Evolutionary conservation across 2,113 vertebrate genomes (phyloP).

Genomic region (Nothoprocta pentlandii): DNA sequence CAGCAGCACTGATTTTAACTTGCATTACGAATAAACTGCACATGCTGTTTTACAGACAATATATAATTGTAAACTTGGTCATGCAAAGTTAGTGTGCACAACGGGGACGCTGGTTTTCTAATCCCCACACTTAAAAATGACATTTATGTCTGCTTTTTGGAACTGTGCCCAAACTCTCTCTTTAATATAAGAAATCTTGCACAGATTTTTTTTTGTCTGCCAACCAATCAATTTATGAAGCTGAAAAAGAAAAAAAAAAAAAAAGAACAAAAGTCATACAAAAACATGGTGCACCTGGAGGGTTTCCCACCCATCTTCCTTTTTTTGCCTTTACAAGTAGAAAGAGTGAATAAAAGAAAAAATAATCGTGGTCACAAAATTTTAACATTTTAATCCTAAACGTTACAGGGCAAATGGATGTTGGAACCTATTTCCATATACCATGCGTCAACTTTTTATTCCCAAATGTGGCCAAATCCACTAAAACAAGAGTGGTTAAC

Average conservation of each 20-base stretch:
- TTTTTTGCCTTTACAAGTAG: conserved; percentile 61
- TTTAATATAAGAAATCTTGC: conserved; percentile 76
- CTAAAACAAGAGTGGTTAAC: conserved; percentile 81
- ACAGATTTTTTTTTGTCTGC: conserved; percentile 70
- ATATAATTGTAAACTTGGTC: conserved; percentile 84
- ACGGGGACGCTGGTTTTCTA: conserved; percentile 66
- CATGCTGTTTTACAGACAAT: conserved; percentile 84
- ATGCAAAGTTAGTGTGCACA: conserved; percentile 83
- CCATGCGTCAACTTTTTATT: conserved; percentile 77
- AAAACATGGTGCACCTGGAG: conserved; percentile 69
- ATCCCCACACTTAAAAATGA: conserved; percentile 73
- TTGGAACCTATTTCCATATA: conserved; percentile 79
- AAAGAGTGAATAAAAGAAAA: conserved; percentile 75
- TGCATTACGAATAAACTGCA: conserved; percentile 80
- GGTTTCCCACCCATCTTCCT: not conserved
- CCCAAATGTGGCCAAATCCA: conserved; percentile 80
- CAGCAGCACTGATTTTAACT: conserved; percentile 73
- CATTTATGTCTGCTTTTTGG: conserved; percentile 58
- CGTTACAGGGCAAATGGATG: conserved; percentile 82
- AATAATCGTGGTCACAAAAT: conserved; percentile 81
- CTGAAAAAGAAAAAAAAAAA: conserved; percentile 78
- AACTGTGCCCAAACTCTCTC: conserved; percentile 70
- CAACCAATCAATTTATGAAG: conserved; percentile 79
- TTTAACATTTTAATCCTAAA: conserved; percentile 86
- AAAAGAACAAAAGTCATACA: conserved; percentile 73